A percentile compares a stretch with the other conserved stretches of the same genome.
These are phyloP conservation scores for Oreochromis niloticus DNA, from an alignment of 2,113 vertebrate genomes.

Conservation along the genomic window DNA sequence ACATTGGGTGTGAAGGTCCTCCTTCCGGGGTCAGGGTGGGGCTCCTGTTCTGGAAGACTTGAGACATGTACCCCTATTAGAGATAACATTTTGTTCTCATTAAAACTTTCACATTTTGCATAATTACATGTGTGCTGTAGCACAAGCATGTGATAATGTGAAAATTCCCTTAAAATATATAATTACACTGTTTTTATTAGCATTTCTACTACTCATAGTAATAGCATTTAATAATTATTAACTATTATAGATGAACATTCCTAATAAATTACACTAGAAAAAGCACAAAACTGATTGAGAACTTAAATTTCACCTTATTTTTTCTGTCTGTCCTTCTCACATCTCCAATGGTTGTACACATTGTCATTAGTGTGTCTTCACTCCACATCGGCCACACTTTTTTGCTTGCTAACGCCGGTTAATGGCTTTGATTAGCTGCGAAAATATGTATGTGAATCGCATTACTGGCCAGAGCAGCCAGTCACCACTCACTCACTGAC, in stretches of 20 bases:
- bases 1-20: background rate
- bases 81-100: background rate
- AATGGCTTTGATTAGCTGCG: background rate
- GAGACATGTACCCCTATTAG: background rate
- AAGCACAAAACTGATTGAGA: background rate
- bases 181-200: background rate
- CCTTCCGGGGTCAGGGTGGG: background rate
- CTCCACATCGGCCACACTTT: background rate
- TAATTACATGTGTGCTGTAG: background rate
- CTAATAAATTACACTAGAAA: background rate
- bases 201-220: background rate
- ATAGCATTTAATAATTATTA: background rate
- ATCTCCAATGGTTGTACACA: background rate
- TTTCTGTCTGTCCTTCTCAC: background rate
- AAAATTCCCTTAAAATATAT: background rate
- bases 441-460: background rate
- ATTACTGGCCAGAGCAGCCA: background rate
- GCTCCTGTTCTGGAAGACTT: background rate
- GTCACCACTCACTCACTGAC: background rate
- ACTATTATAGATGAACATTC: background rate
- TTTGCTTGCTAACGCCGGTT: background rate
- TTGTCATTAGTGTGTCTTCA: background rate
- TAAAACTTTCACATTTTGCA: background rate
- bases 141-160: background rate
- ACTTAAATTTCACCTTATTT: background rate